phyloP scores from a whole-genome alignment of 2,113 vertebrate species.

The Chloroceryle aenea region DNA sequence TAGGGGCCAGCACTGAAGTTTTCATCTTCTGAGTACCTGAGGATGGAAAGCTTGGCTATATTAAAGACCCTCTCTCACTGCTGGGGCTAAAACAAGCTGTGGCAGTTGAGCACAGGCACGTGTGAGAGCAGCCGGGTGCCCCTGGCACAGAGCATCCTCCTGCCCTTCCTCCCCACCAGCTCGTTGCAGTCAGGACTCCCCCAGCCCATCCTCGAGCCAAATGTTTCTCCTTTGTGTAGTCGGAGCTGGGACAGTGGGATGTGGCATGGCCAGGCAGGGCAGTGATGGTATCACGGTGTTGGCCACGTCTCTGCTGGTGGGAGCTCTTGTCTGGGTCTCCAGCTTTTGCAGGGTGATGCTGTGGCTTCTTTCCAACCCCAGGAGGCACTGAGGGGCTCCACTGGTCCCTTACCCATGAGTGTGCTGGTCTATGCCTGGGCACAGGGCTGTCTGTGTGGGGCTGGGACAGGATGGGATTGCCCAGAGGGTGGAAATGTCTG shows the following conservation, averaged over 20 bases:
- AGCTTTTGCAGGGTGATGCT: background rate
- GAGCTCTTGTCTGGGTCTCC: background rate
- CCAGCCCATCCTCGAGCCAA: background rate
- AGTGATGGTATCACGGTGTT: fast-evolving
- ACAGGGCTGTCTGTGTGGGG: background rate
- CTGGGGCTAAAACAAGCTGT: background rate
- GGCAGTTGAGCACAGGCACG: fast-evolving
- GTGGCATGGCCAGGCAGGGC: background rate
- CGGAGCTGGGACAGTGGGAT: fast-evolving
- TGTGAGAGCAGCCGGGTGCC: background rate
- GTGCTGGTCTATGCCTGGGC: background rate
- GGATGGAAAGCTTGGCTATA: background rate
- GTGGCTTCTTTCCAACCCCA: background rate
- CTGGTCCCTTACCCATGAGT: fast-evolving
- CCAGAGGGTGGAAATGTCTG: fast-evolving
- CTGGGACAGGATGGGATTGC: background rate
- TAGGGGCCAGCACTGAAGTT: background rate
- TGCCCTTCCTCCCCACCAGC: background rate
- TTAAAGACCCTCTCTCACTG: background rate
- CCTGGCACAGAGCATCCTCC: background rate
- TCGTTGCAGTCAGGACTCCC: fast-evolving
- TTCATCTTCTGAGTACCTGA: background rate
- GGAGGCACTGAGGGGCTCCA: fast-evolving
- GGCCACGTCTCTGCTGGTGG: background rate
- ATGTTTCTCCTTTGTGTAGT: fast-evolving